These are phyloP conservation scores for Podocnemis expansa DNA, from an alignment of 2,113 vertebrate species.

Conservation along the genomic window DNA sequence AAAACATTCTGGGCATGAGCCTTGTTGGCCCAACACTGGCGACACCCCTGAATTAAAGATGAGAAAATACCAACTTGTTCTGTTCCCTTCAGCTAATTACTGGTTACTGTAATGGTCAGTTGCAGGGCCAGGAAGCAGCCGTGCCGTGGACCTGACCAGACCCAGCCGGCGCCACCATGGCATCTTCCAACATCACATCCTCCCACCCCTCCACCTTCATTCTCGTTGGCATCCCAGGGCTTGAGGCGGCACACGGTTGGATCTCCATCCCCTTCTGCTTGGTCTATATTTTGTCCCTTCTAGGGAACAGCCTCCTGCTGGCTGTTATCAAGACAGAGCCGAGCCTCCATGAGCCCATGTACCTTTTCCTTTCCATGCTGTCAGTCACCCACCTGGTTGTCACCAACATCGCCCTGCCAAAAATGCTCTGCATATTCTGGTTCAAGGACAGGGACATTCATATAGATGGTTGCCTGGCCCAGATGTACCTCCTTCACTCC, in stretches of 20 bases:
- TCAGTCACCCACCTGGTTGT: no score
- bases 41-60: no score
- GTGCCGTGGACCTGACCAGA: no score
- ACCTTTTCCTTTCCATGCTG: no score
- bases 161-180: constrained; percentile 12
- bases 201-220: constrained; percentile 40
- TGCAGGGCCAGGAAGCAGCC: background rate
- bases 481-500: constrained; percentile 61
- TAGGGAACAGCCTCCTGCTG: no score
- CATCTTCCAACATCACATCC: background rate
- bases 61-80: no score
- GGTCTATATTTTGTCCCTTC: constrained; percentile 48
- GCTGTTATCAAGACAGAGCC: no score
- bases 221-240: constrained; percentile 58
- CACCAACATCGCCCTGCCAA: constrained; percentile 56
- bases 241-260: constrained; percentile 59
- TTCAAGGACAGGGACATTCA: constrained; percentile 31
- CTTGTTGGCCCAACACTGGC: no score
- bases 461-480: constrained; percentile 44
- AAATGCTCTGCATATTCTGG: constrained; percentile 63
- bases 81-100: no score
- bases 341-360: no score
- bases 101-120: no score
- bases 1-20: no score
- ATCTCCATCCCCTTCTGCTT: constrained; percentile 58